phyloP scores from a whole-genome alignment of 2,113 vertebrate species.

The Hemichromis elongatus region DNA sequence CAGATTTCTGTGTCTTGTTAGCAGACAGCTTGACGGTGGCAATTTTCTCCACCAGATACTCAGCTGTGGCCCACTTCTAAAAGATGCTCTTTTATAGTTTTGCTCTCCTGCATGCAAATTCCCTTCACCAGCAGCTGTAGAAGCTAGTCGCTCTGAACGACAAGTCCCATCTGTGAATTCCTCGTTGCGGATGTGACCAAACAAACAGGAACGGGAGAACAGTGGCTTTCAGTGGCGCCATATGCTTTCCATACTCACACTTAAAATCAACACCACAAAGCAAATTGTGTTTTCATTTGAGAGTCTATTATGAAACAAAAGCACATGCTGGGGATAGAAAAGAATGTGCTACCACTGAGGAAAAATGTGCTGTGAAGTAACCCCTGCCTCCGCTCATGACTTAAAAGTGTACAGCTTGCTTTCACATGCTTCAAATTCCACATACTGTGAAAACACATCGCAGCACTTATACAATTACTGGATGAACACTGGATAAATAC shows the following conservation, averaged over 20 bases:
- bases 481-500: not conserved
- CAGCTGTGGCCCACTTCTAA: not conserved
- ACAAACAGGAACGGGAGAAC: not conserved
- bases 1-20: conserved; percentile 17
- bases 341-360: not conserved
- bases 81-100: not conserved
- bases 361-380: conserved; percentile 7
- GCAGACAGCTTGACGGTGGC: conserved; percentile 15
- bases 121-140: not conserved
- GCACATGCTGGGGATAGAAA: not conserved
- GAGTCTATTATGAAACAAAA: conserved; percentile 21
- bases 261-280: not conserved
- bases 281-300: conserved; percentile 5
- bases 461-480: not conserved
- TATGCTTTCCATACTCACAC: conserved; percentile 21
- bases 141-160: not conserved
- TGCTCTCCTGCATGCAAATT: not conserved
- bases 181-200: not conserved
- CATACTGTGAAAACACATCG: not conserved
- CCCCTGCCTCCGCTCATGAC: not conserved
- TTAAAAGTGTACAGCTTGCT: not conserved
- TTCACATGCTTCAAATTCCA: conserved; percentile 22
- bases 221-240: not conserved
- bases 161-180: conserved; percentile 26
- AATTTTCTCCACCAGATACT: conserved; percentile 5